A percentile compares a stretch with the other conserved stretches of the same genome.
Evolutionary conservation across 2,888 invertebrate genomes (phyloP).

Genomic region (Drosophila dives): DNA sequence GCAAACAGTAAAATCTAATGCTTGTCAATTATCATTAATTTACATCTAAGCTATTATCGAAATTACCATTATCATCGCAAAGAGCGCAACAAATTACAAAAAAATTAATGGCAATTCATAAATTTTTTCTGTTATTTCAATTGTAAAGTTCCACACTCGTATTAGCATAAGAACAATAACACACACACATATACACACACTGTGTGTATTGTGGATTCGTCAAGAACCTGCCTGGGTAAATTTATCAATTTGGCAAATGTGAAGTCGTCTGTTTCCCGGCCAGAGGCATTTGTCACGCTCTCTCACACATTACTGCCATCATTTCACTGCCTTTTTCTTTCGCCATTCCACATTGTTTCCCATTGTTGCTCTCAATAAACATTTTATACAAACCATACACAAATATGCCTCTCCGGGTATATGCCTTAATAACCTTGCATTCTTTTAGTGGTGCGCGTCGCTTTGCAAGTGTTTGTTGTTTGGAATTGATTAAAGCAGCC

Average conservation of each 20-base stretch:
- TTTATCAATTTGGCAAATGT: conserved; percentile 51
- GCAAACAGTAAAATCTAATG: conserved; percentile 30
- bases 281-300: conserved; percentile 42
- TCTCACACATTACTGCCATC: conserved; percentile 3
- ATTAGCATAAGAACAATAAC: conserved; percentile 7
- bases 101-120: conserved; percentile 38
- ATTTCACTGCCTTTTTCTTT: conserved; percentile 5
- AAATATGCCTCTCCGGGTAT: conserved; percentile 27
- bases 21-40: conserved; percentile 75
- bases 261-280: conserved; percentile 44
- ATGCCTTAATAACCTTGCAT: conserved; percentile 70
- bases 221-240: conserved; percentile 28
- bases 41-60: conserved; percentile 70
- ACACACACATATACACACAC: background rate
- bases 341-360: conserved; percentile 1
- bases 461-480: conserved; percentile 66
- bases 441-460: conserved; percentile 52
- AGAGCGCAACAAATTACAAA: conserved; percentile 35
- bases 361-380: conserved; percentile 35
- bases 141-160: conserved; percentile 32
- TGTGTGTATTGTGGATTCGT: conserved; percentile 4
- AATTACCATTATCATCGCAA: conserved; percentile 66
- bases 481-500: conserved; percentile 72
- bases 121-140: conserved; percentile 37
- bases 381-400: conserved; percentile 43